Conservation (phyloP, 2,888 invertebrate genomes). For the Cerastis leucographa region DNA sequence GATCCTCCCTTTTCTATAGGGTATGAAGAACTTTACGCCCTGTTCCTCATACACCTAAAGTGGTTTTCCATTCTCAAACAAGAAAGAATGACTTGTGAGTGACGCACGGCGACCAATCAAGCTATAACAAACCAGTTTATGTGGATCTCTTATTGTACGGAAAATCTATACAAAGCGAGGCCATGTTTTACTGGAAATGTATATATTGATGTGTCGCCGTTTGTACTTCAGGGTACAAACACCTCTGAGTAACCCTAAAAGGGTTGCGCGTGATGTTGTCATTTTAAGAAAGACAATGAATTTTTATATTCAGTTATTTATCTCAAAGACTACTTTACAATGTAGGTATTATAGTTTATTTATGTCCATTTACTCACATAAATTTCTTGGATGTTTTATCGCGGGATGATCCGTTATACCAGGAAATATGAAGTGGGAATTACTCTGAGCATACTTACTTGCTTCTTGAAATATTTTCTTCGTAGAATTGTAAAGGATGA, state of each 20-base stretch:
- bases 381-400: not conserved
- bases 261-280: not conserved
- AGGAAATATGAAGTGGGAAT: constrained; percentile 8
- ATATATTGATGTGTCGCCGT: no score
- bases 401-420: not conserved
- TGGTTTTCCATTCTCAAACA: not conserved
- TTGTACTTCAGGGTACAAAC: not conserved
- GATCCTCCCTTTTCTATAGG: no score
- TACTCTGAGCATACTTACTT: not conserved
- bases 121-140: no score
- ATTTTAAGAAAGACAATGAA: not conserved
- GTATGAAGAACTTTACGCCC: no score
- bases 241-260: not conserved
- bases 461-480: constrained; percentile 15
- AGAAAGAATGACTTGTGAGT: not conserved
- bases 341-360: not conserved
- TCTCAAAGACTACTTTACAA: not conserved
- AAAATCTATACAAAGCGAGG: no score
- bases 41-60: no score
- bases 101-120: no score
- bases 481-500: constrained; percentile 8
- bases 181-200: no score
- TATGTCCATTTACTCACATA: not conserved
- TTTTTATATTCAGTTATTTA: not conserved
- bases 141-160: no score